Base-by-base conservation (phyloP, 2,888 invertebrate species). In the Patella depressa region DNA sequence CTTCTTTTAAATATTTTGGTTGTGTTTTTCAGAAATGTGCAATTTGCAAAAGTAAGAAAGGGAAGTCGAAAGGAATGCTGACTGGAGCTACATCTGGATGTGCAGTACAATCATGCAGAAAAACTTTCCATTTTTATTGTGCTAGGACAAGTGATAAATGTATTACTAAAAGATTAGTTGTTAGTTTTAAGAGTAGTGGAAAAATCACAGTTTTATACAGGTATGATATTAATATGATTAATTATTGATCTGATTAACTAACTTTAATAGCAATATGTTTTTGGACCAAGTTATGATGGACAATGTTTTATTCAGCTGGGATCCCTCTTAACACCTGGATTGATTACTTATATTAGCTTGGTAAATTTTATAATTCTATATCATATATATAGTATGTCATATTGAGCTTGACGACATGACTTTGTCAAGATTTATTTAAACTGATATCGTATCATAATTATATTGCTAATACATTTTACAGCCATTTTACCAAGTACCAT, bases 101-200 rank as follows among this genome's bases (percentile, higher is more conserved):
- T 88, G 93, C 93, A 17, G 90, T 93, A 0, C 79, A 84, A 0
- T 93, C 92, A 73, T 96, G 96, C 86, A 93, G 93, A 54, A 93
- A 93, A 76, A 93, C 93, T 69, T 96, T 95, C 89, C 96, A 96
- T 87, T 92, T 95, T 73, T 94, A 94, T 0, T 96, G 96, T 88
- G 96, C 86, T n/a, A 45, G 55, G 54, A 73, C 11, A 11, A 69
- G 74, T 53, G 17, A 57, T 15, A 11, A 34, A 2, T 45, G 72
- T 14, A 72, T 80, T 24, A 81, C 80, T 12, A 81, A 79, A 34
- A 70, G 80, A 24, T 73, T 80, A 2, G 74, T 78, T 5, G 76
- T 80, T 54, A 74, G 71, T 55, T 24, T 69, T 24, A 78, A 77
- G 73, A 72, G 53, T 17, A 77, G 70, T 19, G 65, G 71, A 2